Conservation (phyloP, 2,113 vertebrate genomes). For the Leiothrix lutea region DNA sequence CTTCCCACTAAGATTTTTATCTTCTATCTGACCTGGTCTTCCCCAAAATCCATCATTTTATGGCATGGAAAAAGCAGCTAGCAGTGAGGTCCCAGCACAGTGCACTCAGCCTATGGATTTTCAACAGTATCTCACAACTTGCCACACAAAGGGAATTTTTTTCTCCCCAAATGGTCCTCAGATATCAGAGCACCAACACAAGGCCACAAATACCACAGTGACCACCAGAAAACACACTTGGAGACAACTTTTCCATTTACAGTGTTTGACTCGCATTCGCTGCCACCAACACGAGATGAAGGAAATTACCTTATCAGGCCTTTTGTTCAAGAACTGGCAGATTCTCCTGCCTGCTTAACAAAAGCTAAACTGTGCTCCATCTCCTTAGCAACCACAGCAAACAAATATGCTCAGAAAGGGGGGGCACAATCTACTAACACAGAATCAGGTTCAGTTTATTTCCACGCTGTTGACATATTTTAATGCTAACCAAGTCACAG, state of each 20-base stretch:
- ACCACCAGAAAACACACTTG: background rate
- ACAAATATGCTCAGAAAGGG: background rate
- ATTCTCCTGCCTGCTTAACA: conserved; percentile 61
- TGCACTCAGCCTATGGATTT: background rate
- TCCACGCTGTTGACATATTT: background rate
- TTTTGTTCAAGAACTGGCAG: conserved; percentile 81
- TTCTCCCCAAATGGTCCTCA: background rate
- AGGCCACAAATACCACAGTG: background rate
- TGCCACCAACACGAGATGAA: background rate
- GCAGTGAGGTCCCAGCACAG: background rate
- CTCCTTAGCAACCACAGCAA: background rate
- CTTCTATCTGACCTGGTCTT: background rate
- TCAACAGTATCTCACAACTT: background rate
- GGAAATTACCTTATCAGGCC: conserved; percentile 77
- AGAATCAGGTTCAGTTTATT: background rate
- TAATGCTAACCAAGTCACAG: background rate
- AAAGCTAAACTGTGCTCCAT: background rate
- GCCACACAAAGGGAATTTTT: background rate
- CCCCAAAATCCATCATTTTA: conserved; percentile 67
- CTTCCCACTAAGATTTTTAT: conserved; percentile 66
- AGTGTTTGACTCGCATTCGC: background rate
- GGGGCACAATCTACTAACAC: background rate
- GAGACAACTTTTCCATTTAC: background rate
- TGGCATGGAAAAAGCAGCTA: background rate
- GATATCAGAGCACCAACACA: background rate